Evolutionary conservation across 1,140 invertebrate genomes (phyloP), one percentile per base, ranked within the genome.

Genomic region (Aphelenchoides avenae): DNA sequence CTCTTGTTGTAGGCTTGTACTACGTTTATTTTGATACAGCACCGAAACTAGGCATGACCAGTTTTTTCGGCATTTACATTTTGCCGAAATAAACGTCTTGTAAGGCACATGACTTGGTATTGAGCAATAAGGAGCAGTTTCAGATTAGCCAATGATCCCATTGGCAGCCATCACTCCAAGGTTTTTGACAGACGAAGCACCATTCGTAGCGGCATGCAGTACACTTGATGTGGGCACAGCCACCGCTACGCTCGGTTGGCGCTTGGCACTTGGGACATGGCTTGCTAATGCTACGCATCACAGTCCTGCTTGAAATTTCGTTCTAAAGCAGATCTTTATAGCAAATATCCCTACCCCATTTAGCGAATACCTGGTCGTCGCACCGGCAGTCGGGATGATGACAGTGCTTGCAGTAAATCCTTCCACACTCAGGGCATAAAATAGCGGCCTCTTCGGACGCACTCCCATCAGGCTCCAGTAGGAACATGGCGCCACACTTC

Each of bases 61-160:
- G n/a, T n/a, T n/a, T n/a, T n/a, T n/a, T n/a, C n/a, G n/a, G n/a
- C n/a, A n/a, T n/a, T n/a, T n/a, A n/a, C n/a, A n/a, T n/a, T n/a
- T n/a, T n/a, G n/a, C n/a, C n/a, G n/a, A n/a, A n/a, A n/a, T n/a
- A n/a, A n/a, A n/a, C n/a, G n/a, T n/a, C n/a, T n/a, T n/a, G n/a
- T n/a, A n/a, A n/a, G n/a, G n/a, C n/a, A n/a, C n/a, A n/a, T n/a
- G n/a, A n/a, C n/a, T n/a, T n/a, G n/a, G n/a, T n/a, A n/a, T n/a
- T n/a, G n/a, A n/a, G n/a, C n/a, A n/a, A n/a, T n/a, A n/a, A n/a
- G n/a, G n/a, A n/a, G n/a, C n/a, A n/a, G n/a, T n/a, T n/a, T n/a
- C n/a, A n/a, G n/a, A n/a, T n/a, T n/a, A 57, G 58, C 55, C 60
- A 62, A 37, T 62, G 60, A 20, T 67, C 63, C 60, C 60, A 65